Evolutionary conservation across 2,888 invertebrate species (phyloP).

Genomic region (Heliconius cydno): DNA sequence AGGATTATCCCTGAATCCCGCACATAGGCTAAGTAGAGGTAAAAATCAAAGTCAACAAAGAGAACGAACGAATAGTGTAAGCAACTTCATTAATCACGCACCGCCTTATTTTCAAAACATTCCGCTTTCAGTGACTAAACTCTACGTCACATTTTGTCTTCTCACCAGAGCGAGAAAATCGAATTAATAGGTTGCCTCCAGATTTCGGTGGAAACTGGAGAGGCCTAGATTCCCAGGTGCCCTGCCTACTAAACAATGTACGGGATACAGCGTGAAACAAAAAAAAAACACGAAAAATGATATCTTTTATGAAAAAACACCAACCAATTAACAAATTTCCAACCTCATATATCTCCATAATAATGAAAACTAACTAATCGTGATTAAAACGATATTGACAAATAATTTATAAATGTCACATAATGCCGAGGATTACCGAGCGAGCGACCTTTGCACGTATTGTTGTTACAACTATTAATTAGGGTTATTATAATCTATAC

Average conservation of each 20-base stretch:
- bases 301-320: neutral
- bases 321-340: neutral
- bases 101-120: too few relatives aligned
- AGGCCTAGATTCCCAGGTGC: neutral
- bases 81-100: too few relatives aligned
- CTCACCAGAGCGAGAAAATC: too few relatives aligned
- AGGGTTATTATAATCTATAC: constrained; percentile 17
- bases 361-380: constrained; percentile 34
- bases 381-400: constrained; percentile 48
- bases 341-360: constrained; percentile 4
- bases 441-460: constrained; percentile 42
- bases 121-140: too few relatives aligned
- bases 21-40: too few relatives aligned
- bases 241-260: neutral
- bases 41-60: too few relatives aligned
- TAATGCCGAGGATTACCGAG: constrained; percentile 48
- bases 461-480: constrained; percentile 30
- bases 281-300: neutral
- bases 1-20: too few relatives aligned
- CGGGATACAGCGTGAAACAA: too few relatives aligned
- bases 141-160: too few relatives aligned
- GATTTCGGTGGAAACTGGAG: too few relatives aligned
- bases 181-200: too few relatives aligned
- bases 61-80: too few relatives aligned
- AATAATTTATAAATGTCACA: constrained; percentile 51